phyloP scores from a whole-genome alignment of 2,888 invertebrate species.

The Leucozona laternaria region DNA sequence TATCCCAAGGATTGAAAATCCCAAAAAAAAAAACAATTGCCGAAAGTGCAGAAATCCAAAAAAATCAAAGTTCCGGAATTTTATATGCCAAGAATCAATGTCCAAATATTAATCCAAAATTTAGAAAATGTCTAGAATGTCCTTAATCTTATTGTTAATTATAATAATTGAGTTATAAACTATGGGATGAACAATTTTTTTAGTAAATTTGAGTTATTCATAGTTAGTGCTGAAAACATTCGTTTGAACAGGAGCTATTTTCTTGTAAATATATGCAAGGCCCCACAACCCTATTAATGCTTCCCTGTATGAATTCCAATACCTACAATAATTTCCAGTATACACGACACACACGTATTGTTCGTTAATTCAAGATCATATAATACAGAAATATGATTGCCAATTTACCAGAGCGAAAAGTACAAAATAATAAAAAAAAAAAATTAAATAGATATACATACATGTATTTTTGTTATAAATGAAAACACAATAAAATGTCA shows the following conservation, averaged over 20 bases:
- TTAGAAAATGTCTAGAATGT: too few relatives aligned
- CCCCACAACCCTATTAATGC: background rate
- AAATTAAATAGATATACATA: background rate
- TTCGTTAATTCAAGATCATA: slow-evolving; percentile 55
- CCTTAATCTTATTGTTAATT: too few relatives aligned
- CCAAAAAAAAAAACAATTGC: too few relatives aligned
- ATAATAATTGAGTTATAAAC: too few relatives aligned
- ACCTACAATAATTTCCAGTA: background rate
- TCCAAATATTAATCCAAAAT: too few relatives aligned
- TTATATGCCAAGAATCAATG: too few relatives aligned
- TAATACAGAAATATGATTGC: slow-evolving; percentile 22
- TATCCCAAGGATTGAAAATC: too few relatives aligned
- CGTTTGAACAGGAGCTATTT: background rate
- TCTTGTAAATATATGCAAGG: background rate
- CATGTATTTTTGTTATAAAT: background rate
- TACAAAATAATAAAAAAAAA: slow-evolving; percentile 22
- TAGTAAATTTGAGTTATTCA: too few relatives aligned
- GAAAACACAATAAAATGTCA: slow-evolving; percentile 33
- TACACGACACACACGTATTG: slow-evolving; percentile 7
- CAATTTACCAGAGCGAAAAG: slow-evolving; percentile 33
- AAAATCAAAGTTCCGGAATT: too few relatives aligned
- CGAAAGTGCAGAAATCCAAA: too few relatives aligned
- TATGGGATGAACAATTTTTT: too few relatives aligned
- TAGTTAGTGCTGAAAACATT: background rate
- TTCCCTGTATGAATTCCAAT: background rate